Conservation (phyloP, 2,888 invertebrate genomes). For the Eremobia ochroleuca region DNA sequence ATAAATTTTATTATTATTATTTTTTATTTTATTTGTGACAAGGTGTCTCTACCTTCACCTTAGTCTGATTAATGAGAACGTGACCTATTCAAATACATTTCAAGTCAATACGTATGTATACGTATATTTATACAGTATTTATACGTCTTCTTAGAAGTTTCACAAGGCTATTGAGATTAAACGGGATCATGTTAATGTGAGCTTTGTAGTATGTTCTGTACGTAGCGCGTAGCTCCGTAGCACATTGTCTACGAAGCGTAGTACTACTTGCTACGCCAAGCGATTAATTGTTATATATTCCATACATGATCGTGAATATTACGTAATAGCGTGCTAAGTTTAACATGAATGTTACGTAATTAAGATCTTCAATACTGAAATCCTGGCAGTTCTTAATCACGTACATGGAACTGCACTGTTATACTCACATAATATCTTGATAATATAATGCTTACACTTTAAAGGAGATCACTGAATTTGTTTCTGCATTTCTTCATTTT, state of each 20-base stretch:
- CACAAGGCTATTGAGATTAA: constrained; percentile 50
- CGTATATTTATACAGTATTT: too few species aligned
- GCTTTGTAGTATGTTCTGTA: constrained; percentile 29
- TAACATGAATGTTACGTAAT: not conserved
- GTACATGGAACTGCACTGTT: too few species aligned
- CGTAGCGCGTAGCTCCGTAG: constrained; percentile 50
- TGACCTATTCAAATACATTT: constrained; percentile 2
- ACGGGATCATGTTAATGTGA: constrained; percentile 51
- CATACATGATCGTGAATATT: constrained; percentile 21
- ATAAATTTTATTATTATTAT: too few species aligned
- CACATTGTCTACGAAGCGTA: constrained; percentile 56
- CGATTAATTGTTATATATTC: constrained; percentile 30
- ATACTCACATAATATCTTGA: too few species aligned
- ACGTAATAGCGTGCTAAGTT: not conserved
- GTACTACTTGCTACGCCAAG: constrained; percentile 34
- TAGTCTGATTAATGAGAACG: not conserved
- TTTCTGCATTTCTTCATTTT: too few species aligned
- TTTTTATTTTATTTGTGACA: too few species aligned
- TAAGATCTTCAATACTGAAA: not conserved
- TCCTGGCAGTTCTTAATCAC: too few species aligned
- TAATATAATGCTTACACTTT: too few species aligned
- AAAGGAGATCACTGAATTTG: too few species aligned
- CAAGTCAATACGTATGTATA: not conserved
- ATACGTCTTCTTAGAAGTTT: constrained; percentile 32
- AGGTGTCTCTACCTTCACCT: not conserved